Conservation (phyloP, 2,113 vertebrate genomes). For the Apteryx mantelli region DNA sequence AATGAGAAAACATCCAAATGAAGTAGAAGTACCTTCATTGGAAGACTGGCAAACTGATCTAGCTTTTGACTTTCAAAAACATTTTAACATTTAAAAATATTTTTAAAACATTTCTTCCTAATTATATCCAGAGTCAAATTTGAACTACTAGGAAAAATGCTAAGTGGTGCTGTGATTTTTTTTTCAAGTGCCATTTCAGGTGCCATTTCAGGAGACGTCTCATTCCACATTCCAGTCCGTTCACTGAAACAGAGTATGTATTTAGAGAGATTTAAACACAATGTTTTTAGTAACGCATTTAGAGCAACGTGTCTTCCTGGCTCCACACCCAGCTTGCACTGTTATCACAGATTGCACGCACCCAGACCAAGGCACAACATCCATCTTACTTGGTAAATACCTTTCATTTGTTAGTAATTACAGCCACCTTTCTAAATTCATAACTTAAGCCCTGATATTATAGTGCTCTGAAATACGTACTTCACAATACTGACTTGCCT, state of each 20-base stretch:
- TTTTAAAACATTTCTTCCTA: conserved; percentile 1
- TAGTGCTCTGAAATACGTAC: not conserved
- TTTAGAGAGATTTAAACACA: not conserved
- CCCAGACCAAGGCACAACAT: not conserved
- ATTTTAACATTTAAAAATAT: not conserved
- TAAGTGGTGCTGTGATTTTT: not conserved
- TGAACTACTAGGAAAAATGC: not conserved
- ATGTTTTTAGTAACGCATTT: not conserved
- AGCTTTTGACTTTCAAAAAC: not conserved
- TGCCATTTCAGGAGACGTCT: not conserved
- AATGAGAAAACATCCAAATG: not conserved
- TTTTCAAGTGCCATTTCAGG: not conserved
- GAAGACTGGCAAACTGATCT: not conserved
- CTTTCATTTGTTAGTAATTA: not conserved
- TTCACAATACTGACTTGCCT: not conserved
- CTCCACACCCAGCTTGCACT: not conserved
- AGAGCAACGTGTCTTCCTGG: not conserved
- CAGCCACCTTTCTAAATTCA: not conserved
- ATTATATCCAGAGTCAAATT: not conserved
- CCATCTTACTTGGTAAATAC: not conserved
- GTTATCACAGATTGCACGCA: not conserved
- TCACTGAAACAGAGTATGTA: not conserved
- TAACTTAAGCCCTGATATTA: not conserved
- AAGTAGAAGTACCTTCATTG: not conserved
- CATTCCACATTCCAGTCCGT: not conserved